Conservation (phyloP, 2,113 vertebrate species). For the Syngnathus scovelli region DNA sequence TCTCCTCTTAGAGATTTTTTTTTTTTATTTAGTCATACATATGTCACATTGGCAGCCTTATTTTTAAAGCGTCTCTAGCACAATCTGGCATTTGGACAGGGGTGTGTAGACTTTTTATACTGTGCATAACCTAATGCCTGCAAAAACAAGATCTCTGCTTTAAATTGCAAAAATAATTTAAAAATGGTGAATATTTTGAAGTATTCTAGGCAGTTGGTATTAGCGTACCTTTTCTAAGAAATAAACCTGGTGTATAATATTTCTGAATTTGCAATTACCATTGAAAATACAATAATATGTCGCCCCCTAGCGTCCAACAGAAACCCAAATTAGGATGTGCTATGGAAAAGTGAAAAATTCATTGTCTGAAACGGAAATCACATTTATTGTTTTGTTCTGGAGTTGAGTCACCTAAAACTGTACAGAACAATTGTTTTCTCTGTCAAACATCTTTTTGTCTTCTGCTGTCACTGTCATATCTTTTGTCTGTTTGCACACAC, state of each 20-base stretch:
- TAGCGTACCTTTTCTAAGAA: no score
- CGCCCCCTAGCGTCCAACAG: neutral
- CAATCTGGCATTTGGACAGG: no score
- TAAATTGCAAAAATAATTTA: no score
- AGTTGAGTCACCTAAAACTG: constrained; percentile 68
- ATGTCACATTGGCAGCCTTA: no score
- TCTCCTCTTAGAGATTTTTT: no score
- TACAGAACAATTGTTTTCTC: constrained; percentile 58
- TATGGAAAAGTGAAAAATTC: neutral
- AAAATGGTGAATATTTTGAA: no score
- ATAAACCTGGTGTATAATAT: neutral
- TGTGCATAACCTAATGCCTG: no score
- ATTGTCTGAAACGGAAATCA: constrained; percentile 63
- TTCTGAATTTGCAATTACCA: neutral
- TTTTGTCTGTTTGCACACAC: constrained; percentile 18
- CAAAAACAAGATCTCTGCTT: no score
- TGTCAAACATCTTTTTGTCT: constrained; percentile 36
- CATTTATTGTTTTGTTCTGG: constrained; percentile 76
- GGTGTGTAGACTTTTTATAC: no score
- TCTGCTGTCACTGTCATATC: constrained; percentile 24
- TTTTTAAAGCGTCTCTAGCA: no score
- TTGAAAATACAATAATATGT: neutral
- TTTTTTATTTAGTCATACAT: no score
- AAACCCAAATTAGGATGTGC: neutral
- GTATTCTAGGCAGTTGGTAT: no score